phyloP scores from a whole-genome alignment of 2,888 invertebrate species.

The Teleiodes luculella region DNA sequence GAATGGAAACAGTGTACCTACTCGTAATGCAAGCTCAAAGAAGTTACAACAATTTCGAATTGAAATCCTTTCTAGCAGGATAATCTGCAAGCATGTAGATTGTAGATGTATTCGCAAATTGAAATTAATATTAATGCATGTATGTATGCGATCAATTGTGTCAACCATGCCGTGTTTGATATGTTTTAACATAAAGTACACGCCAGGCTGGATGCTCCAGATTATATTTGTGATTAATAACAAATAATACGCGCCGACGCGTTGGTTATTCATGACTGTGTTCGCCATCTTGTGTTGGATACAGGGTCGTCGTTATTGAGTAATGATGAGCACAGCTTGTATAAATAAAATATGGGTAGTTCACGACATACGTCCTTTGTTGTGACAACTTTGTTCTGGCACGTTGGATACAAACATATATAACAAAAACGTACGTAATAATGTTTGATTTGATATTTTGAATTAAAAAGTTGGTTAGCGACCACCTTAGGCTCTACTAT shows the following conservation, averaged over 20 bases:
- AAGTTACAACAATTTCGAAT: not conserved
- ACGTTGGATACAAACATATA: no score
- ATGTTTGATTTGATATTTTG: no score
- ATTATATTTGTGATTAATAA: constrained; percentile 10
- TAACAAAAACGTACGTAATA: no score
- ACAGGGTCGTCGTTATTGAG: not conserved
- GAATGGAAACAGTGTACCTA: no score
- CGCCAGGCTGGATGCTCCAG: not conserved
- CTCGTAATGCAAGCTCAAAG: not conserved
- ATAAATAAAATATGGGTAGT: no score
- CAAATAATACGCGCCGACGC: constrained; percentile 3
- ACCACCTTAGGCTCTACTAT: no score
- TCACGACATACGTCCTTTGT: no score
- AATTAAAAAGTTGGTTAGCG: no score
- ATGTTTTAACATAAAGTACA: constrained; percentile 27
- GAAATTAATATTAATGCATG: constrained; percentile 31
- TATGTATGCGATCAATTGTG: constrained; percentile 21
- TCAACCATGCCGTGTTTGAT: constrained; percentile 21
- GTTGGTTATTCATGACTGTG: constrained; percentile 3
- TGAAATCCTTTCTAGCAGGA: not conserved
- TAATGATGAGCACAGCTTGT: no score
- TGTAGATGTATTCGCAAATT: constrained; percentile 5
- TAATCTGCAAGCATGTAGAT: constrained; percentile 3
- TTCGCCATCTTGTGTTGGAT: not conserved
- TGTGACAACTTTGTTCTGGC: no score